Evolutionary conservation across 2,888 invertebrate genomes (phyloP).

Genomic region (Campaea margaritaria): DNA sequence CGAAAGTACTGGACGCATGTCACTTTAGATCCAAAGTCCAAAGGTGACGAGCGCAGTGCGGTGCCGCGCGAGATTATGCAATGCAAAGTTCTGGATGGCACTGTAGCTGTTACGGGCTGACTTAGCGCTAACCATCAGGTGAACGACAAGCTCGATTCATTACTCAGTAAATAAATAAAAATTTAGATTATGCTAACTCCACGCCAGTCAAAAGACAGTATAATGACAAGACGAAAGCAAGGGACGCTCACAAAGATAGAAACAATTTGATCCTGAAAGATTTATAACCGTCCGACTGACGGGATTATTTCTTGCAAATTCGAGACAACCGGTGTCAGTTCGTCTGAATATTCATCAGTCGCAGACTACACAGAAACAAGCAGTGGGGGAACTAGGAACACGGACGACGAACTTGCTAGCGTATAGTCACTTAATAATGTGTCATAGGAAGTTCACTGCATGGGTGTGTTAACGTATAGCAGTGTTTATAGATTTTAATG

Average conservation of each 20-base stretch:
- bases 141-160: no score
- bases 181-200: background rate
- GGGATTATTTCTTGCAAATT: conserved; percentile 73
- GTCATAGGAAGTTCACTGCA: no score
- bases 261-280: conserved; percentile 57
- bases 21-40: no score
- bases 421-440: background rate
- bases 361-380: conserved; percentile 36
- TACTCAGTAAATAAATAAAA: no score
- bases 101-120: no score
- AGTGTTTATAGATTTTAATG: background rate
- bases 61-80: no score
- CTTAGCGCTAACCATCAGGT: no score
- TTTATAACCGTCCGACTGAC: conserved; percentile 62
- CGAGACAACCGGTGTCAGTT: conserved; percentile 69
- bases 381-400: conserved; percentile 7
- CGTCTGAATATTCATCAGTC: conserved; percentile 74
- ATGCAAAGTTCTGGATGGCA: no score
- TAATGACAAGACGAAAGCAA: conserved; percentile 6
- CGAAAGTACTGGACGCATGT: no score
- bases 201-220: conserved; percentile 7
- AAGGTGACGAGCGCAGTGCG: no score
- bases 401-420: background rate
- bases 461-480: no score
- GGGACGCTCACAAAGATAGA: conserved; percentile 25